Percentiles rank a stretch among this genome's conserved stretches.
phyloP scores from a whole-genome alignment of 2,888 invertebrate genomes.

The Amphimallon solstitiale region DNA sequence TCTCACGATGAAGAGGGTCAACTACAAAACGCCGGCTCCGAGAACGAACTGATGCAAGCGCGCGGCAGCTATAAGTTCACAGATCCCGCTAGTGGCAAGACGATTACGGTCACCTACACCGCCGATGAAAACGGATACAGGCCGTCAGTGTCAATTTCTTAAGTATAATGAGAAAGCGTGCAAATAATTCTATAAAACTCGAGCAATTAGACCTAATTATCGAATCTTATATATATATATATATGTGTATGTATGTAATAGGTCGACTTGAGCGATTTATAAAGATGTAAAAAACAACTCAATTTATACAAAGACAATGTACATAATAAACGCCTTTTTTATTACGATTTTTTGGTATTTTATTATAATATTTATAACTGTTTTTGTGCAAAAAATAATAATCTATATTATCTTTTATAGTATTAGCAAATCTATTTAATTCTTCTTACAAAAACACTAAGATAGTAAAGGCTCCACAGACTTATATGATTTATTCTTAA shows the following conservation, averaged over 20 bases:
- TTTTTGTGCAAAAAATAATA: too few relatives aligned
- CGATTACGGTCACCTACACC: slow-evolving; percentile 64
- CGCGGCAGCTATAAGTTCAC: slow-evolving; percentile 64
- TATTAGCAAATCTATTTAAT: too few relatives aligned
- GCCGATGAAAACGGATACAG: slow-evolving; percentile 70
- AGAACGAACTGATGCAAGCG: slow-evolving; percentile 62
- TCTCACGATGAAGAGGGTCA: slow-evolving; percentile 53
- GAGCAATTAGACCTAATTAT: slow-evolving; percentile 12
- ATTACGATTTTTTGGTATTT: neutral
- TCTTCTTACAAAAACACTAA: too few relatives aligned
- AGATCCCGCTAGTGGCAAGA: slow-evolving; percentile 65
- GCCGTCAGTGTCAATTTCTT: slow-evolving; percentile 53
- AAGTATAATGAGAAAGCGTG: neutral
- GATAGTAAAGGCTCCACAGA: too few relatives aligned
- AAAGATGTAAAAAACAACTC: slow-evolving; percentile 31
- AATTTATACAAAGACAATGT: slow-evolving; percentile 24
- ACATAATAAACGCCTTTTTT: slow-evolving; percentile 33
- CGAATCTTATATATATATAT: slow-evolving; percentile 20
- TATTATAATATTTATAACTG: neutral
- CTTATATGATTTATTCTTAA: too few relatives aligned
- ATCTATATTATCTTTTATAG: too few relatives aligned
- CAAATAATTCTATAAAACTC: slow-evolving; percentile 21
- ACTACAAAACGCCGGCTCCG: slow-evolving; percentile 62
- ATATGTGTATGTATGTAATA: slow-evolving; percentile 27
- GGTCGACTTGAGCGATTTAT: slow-evolving; percentile 37